Percentiles rank a stretch among this genome's conserved stretches.
phyloP scores from a whole-genome alignment of 2,113 vertebrate genomes.

The Etheostoma spectabile region DNA sequence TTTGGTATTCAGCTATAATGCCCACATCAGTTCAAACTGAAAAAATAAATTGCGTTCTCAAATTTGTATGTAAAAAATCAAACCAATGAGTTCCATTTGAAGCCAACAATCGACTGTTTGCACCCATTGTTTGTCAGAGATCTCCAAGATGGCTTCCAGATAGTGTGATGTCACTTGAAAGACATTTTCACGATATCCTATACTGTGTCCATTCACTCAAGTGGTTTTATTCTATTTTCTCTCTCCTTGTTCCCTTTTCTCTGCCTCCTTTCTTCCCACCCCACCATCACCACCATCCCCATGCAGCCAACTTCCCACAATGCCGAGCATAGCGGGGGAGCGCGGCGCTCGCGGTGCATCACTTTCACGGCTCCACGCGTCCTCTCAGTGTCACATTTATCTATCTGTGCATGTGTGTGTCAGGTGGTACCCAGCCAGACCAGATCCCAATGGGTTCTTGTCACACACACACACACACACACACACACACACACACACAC shows the following conservation, averaged over 20 bases:
- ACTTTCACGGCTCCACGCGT: conserved; percentile 69
- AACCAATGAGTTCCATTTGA: conserved; percentile 7
- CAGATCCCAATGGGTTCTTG: conserved; percentile 36
- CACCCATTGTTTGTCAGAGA: neutral
- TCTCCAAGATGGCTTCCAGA: conserved; percentile 19
- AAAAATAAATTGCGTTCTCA: neutral
- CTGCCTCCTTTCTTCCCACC: neutral
- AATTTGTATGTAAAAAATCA: conserved; percentile 7
- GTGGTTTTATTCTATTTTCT: conserved; percentile 31
- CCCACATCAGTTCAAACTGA: neutral
- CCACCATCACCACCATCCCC: neutral
- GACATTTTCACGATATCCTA: conserved; percentile 4
- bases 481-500: conserved; percentile 16
- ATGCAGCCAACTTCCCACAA: conserved; percentile 69
- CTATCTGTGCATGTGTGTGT: conserved; percentile 46
- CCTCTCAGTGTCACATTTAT: conserved; percentile 80
- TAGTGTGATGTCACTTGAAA: conserved; percentile 9
- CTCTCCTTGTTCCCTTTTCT: neutral
- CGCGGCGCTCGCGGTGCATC: conserved; percentile 57
- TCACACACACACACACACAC: conserved; percentile 43
- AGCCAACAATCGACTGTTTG: neutral
- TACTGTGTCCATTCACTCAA: neutral
- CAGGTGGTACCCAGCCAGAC: conserved; percentile 65
- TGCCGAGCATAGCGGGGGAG: conserved; percentile 63
- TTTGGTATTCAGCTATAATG: neutral